Evolutionary conservation across 92 coral and sea anemone species (phyloP).

Genomic region (Montipora capitata): DNA sequence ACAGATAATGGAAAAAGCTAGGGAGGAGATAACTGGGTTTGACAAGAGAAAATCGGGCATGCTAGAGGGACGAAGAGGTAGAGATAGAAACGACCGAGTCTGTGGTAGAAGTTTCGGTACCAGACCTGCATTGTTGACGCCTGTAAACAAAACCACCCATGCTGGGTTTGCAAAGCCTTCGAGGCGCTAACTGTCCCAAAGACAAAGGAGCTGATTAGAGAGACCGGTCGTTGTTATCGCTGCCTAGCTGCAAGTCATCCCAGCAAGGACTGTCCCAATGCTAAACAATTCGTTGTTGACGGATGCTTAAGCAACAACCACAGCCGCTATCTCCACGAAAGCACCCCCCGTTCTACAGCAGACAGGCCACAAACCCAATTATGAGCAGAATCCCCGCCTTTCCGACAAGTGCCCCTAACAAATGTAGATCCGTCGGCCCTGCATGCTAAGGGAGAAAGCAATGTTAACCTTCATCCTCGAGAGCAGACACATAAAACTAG

Average conservation of each 20-base stretch:
- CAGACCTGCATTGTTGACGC: neutral
- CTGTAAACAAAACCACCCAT: neutral
- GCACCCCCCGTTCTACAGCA: neutral
- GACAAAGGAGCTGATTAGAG: slow-evolving; percentile 23
- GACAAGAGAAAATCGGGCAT: neutral
- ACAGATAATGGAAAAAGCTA: neutral
- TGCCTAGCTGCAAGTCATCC: neutral
- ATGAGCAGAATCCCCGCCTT: no score
- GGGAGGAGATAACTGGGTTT: neutral
- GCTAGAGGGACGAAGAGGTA: neutral
- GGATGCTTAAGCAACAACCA: neutral
- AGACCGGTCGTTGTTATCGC: neutral
- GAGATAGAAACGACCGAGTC: no score
- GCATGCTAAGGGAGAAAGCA: no score
- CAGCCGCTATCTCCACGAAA: neutral
- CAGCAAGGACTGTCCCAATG: neutral
- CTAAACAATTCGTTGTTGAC: neutral
- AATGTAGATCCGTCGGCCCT: no score
- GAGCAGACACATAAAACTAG: neutral
- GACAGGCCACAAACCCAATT: no score
- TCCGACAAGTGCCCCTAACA: no score
- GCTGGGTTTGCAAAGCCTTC: neutral
- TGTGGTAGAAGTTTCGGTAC: neutral
- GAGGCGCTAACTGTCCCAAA: slow-evolving; percentile 9
- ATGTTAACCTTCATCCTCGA: slow-evolving; percentile 28